phyloP scores from a whole-genome alignment of 2,797 vertebrate genomes.

The Xiphophorus birchmanni region DNA sequence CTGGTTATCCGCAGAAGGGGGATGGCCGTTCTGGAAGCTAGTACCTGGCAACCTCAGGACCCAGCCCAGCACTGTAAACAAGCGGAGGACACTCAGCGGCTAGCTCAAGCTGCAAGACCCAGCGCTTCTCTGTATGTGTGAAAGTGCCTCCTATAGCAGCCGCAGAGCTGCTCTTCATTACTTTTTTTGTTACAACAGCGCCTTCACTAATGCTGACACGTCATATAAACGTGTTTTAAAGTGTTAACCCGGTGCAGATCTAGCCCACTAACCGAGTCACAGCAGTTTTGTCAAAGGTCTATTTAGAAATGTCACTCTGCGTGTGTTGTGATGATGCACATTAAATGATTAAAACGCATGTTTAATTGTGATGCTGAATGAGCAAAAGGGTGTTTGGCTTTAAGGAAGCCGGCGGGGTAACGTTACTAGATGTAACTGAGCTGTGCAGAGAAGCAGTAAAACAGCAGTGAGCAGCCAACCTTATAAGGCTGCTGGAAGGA shows the following conservation, averaged over 20 bases:
- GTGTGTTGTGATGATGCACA: not conserved
- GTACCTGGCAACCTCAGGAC: constrained; percentile 62
- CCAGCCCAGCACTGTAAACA: constrained; percentile 42
- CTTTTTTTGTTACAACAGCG: not conserved
- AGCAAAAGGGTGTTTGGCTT: constrained; percentile 17
- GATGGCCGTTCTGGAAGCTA: not conserved
- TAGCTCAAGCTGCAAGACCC: constrained; percentile 29
- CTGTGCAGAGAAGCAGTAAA: constrained; percentile 25
- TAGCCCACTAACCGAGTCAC: constrained; percentile 38
- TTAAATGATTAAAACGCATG: not conserved
- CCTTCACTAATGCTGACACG: not conserved
- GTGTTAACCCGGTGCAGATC: constrained; percentile 20
- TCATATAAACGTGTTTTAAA: constrained; percentile 5
- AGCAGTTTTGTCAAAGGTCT: not conserved
- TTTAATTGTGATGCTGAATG: not conserved
- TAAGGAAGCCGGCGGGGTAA: constrained; percentile 20
- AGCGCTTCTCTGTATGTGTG: constrained; percentile 43
- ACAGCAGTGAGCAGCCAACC: constrained; percentile 8
- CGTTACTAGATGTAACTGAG: constrained; percentile 38
- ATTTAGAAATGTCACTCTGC: not conserved
- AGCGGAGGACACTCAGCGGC: constrained; percentile 27
- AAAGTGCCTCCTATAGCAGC: not conserved
- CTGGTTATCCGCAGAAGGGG: constrained; percentile 18
- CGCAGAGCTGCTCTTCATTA: not conserved
- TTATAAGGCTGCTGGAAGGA: constrained; percentile 34